Evolutionary conservation across 1,140 invertebrate species (phyloP).

Genomic region (Pseudobourletiella spinata): DNA sequence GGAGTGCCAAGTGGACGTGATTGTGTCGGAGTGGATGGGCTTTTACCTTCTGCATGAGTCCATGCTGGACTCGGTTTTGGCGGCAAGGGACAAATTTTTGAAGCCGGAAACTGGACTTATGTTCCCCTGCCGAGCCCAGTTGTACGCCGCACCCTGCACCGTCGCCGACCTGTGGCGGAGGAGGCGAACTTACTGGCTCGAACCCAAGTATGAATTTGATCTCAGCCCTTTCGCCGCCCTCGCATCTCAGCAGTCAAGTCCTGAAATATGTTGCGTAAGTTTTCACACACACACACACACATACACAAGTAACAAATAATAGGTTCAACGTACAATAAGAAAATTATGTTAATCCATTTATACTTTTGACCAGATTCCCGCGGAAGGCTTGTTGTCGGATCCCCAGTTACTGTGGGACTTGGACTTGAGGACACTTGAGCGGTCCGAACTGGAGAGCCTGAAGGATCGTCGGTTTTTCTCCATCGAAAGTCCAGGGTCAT

Average conservation of each 20-base stretch:
- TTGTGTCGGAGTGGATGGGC: slow-evolving; percentile 99
- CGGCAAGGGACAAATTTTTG: slow-evolving; percentile 82
- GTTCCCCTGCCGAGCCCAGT: slow-evolving; percentile 42
- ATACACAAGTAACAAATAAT: too few species aligned
- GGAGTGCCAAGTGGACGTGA: slow-evolving; percentile 81
- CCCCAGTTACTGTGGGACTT: slow-evolving; percentile 40
- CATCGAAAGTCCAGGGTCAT: slow-evolving; percentile 49
- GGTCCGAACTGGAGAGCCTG: slow-evolving; percentile 38
- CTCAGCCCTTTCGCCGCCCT: slow-evolving; percentile 18
- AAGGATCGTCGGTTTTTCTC: slow-evolving; percentile 41
- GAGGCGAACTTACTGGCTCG: slow-evolving; percentile 53
- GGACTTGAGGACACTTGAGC: slow-evolving; percentile 37
- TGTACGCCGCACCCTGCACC: slow-evolving; percentile 56
- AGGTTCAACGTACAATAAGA: too few species aligned
- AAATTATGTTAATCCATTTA: too few species aligned
- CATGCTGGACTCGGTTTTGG: slow-evolving; percentile 89
- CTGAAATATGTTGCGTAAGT: slow-evolving; percentile 25
- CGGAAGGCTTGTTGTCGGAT: slow-evolving; percentile 44
- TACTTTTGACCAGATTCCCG: slow-evolving; percentile 11
- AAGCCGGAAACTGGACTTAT: slow-evolving; percentile 48
- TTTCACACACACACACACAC: background rate
- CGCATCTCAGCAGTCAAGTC: slow-evolving; percentile 15
- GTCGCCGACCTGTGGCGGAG: slow-evolving; percentile 48
- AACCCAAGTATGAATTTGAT: slow-evolving; percentile 36
- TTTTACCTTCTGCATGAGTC: slow-evolving; percentile 97